A percentile compares a stretch with the other conserved stretches of the same genome.
phyloP scores from a whole-genome alignment of 2,888 invertebrate genomes.

The Erynnis tages region DNA sequence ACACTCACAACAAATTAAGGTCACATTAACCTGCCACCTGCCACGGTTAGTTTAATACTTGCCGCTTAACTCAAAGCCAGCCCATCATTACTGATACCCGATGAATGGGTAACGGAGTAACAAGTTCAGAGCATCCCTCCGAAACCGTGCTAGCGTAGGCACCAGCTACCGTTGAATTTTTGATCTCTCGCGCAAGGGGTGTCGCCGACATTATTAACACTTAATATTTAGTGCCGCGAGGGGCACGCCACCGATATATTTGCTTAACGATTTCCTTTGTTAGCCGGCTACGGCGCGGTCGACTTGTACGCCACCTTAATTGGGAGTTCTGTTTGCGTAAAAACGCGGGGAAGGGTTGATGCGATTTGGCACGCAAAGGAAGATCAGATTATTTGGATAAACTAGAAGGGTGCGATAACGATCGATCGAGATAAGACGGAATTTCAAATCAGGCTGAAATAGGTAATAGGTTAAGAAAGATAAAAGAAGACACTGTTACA shows the following conservation, averaged over 20 bases:
- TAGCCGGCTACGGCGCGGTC: conserved; percentile 25
- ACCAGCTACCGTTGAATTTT: conserved; percentile 72
- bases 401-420: not conserved
- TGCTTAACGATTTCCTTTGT: conserved; percentile 47
- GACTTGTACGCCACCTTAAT: conserved; percentile 26
- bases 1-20: no score
- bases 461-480: no score
- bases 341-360: conserved; percentile 16
- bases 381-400: conserved; percentile 9
- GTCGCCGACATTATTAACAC: conserved; percentile 68
- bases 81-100: conserved; percentile 52
- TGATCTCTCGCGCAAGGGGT: conserved; percentile 55
- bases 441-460: no score
- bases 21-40: no score
- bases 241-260: conserved; percentile 43
- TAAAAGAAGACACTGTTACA: no score
- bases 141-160: conserved; percentile 52
- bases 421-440: not conserved
- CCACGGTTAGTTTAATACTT: no score
- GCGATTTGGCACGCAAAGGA: conserved; percentile 1
- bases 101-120: conserved; percentile 55
- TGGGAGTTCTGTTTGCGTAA: conserved; percentile 23
- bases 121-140: conserved; percentile 60
- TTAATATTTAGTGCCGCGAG: conserved; percentile 66
- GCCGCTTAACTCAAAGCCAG: no score